Evolutionary conservation across 2,113 vertebrate genomes (phyloP), one percentile per base, ranked within the genome.

Genomic region (Mugil cephalus): DNA sequence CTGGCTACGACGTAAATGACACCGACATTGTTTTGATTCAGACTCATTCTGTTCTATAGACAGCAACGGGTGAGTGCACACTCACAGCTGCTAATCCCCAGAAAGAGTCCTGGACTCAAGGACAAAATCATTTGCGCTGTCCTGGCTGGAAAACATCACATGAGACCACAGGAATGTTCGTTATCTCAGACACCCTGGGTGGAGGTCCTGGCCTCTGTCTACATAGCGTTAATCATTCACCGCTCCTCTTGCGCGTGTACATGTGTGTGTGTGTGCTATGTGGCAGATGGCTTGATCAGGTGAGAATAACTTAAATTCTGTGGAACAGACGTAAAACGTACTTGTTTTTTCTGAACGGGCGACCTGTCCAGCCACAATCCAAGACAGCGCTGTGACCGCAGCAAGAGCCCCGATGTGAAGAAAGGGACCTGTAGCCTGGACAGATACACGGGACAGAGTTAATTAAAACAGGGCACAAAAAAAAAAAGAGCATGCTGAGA

Each of bases 341-440:
- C 98, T 94, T 80, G 94, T 94, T 90, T 93, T 95, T 80, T 99
- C 97, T 0, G 89, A 85, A 0, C 96, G 93, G 46, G 96, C 95
- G 13, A 99, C 96, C 80, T 96, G 97, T 66, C 96, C 97, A 0
- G 97, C 97, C 35, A 99, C 91, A 21, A 99, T 93, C 98, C 98
- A 99, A 1, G 97, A 95, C 88, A 99, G 90, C 0, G 94, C 93
- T 0, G 98, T 98, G 74, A 95, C 71, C 0, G 94, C 95, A 0
- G 86, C 95, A 9, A 99, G 92, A 2, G 96, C 97, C 55, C 97
- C 98, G 17, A 99, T 87, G 65, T 99, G 98, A 86, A 99, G 91
- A 85, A 99, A 99, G 0, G 98, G 98, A 34, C 96, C 97, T 12
- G 98, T 99, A 43, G 96, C 97, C 98, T 99, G 84, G 36, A 64